These are phyloP conservation scores for Gila robusta DNA, from an alignment of 2,797 vertebrate species.

Conservation along the genomic window DNA sequence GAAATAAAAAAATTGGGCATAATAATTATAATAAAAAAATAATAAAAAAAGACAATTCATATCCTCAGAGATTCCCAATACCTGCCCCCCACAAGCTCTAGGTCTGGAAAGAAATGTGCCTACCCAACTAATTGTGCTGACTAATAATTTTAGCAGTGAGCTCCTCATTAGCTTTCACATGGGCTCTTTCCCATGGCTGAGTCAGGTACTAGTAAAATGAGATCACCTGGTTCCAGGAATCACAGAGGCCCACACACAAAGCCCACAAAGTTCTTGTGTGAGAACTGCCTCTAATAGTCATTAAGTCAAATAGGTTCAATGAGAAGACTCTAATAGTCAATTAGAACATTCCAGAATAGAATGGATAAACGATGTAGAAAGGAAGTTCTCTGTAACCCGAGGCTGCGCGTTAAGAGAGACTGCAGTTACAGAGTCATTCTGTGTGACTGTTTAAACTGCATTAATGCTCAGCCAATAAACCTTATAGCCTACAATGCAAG, in stretches of 20 bases:
- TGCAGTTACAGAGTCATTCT: constrained; percentile 35
- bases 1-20: neutral
- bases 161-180: constrained; percentile 37
- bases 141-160: constrained; percentile 19
- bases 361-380: constrained; percentile 49
- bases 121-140: constrained; percentile 33
- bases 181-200: constrained; percentile 37
- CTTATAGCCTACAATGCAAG: neutral
- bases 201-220: constrained; percentile 40
- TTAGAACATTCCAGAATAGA: constrained; percentile 52
- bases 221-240: constrained; percentile 55
- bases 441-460: constrained; percentile 37
- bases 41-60: neutral
- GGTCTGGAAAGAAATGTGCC: neutral
- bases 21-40: neutral
- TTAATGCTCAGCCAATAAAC: constrained; percentile 28
- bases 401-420: constrained; percentile 36
- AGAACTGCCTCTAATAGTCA: constrained; percentile 42
- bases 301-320: constrained; percentile 39
- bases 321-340: constrained; percentile 38
- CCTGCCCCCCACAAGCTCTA: neutral
- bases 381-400: constrained; percentile 41
- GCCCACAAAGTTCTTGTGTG: neutral
- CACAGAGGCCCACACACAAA: constrained; percentile 44
- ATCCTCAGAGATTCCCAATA: neutral